Percentiles rank a stretch among this genome's conserved stretches.
Conservation (phyloP, 2,888 invertebrate species). For the Metallyticus violacea region DNA sequence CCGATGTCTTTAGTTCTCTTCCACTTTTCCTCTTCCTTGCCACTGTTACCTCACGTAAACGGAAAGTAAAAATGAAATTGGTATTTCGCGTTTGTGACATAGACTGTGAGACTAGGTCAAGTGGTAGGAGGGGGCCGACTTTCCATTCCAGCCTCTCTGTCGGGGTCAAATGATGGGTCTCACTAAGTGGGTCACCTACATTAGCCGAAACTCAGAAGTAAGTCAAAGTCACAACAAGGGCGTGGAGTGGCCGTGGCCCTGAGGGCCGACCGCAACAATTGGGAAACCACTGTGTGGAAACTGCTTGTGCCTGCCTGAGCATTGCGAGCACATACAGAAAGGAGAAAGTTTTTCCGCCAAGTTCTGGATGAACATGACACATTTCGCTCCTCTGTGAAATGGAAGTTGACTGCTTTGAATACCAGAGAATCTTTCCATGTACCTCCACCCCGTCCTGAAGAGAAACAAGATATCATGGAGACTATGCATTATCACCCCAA, state of each 20-base stretch:
- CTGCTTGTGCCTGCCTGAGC: too few species aligned
- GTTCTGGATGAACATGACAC: too few species aligned
- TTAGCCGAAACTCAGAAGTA: background rate
- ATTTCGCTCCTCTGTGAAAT: too few species aligned
- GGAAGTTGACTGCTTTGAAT: too few species aligned
- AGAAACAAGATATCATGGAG: too few species aligned
- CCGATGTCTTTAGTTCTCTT: too few species aligned
- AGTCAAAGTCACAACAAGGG: background rate
- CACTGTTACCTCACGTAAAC: background rate
- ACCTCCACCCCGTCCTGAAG: too few species aligned
- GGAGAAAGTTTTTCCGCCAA: too few species aligned
- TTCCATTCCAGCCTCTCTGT: background rate
- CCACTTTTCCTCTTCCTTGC: background rate
- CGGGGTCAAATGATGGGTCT: background rate
- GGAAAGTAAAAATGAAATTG: background rate
- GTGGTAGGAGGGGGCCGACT: constrained; percentile 8
- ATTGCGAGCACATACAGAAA: too few species aligned
- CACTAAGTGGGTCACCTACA: background rate
- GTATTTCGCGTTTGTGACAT: background rate
- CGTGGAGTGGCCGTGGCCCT: background rate
- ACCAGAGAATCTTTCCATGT: too few species aligned
- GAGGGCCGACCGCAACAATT: background rate
- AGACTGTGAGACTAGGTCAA: background rate
- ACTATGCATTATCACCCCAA: too few species aligned
- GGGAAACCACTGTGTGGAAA: too few species aligned